Evolutionary conservation across 2,797 vertebrate species (phyloP), one percentile per base, ranked within the genome.

Genomic region (Phoxinus dragarum): DNA sequence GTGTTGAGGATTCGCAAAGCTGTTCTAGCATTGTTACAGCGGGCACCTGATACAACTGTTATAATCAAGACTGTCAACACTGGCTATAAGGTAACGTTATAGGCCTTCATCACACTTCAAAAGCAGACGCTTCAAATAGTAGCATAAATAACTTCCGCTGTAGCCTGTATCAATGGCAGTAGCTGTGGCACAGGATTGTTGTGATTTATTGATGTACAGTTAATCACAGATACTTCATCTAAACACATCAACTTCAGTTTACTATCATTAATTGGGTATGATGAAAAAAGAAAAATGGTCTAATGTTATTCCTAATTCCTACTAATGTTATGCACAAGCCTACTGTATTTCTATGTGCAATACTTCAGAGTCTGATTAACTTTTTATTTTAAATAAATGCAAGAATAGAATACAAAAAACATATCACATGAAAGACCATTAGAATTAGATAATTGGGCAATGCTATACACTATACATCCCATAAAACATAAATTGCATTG

Each of bases 51-150:
- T 11, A 92, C 89, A 2, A 78, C 66, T 0, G 69, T 86, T 38
- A 80, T 89, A 66, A 90, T 93, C 84, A 94, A 94, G 82, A 88
- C 93, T 5, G 91, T 92, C 87, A 94, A 92, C 78, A 93, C 93
- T 0, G 90, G 92, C 66, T 93, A 91, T 83, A 93, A 93, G 75
- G 92, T 92, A 0, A 34, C 0, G 0, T 40, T 40, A 66, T 34
- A 66, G 1, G 27, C 27, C 61, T 66, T 66, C 31, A 66, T 17
- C 1, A 3, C 61, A 64, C 59, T 64, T 64, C 0, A 66, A 66
- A 66, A 34, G 27, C 3, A 3, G 27, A 17, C 6, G 27, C 1
- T 66, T 34, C 61, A 34, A 66, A 66, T 66, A 66, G 61, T 34
- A 66, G 27, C 12, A 1, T 66, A 31, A 61, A 16, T 64, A 16